Conservation (phyloP, 2,113 vertebrate species). For the Steatornis caripensis region DNA sequence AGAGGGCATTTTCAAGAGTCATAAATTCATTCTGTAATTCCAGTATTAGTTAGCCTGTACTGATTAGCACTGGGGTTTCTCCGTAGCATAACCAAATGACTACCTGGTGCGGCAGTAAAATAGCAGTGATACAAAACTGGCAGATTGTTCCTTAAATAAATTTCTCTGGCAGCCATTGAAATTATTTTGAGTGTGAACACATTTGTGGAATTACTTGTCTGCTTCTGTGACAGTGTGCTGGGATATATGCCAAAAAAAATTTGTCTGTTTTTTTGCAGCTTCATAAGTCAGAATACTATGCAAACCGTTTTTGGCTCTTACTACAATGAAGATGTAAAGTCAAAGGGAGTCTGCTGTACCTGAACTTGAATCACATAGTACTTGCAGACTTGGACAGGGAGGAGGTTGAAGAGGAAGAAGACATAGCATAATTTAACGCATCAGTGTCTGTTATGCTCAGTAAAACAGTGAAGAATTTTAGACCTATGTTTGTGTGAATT, state of each 20-base stretch:
- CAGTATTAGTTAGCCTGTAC: background rate
- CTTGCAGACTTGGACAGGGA: background rate
- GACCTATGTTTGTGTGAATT: background rate
- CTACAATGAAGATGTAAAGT: background rate
- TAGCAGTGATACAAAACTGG: background rate
- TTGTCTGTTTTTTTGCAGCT: background rate
- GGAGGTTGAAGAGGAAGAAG: background rate
- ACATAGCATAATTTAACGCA: background rate
- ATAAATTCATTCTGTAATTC: background rate
- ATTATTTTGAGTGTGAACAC: conserved; percentile 27
- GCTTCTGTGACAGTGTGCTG: background rate
- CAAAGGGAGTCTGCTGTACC: background rate
- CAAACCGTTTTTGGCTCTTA: background rate
- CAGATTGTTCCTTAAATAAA: background rate
- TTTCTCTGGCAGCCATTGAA: conserved; percentile 10
- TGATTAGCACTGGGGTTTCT: background rate
- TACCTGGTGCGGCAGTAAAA: background rate
- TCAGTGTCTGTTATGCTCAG: background rate
- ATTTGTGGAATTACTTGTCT: conserved; percentile 25
- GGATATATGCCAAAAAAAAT: background rate
- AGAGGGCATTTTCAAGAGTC: background rate
- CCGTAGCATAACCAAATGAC: background rate
- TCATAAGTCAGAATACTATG: background rate
- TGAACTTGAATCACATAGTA: background rate
- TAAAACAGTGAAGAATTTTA: background rate